These are phyloP conservation scores for Psettodes erumei DNA, from an alignment of 2,113 vertebrate genomes.

Conservation along the genomic window DNA sequence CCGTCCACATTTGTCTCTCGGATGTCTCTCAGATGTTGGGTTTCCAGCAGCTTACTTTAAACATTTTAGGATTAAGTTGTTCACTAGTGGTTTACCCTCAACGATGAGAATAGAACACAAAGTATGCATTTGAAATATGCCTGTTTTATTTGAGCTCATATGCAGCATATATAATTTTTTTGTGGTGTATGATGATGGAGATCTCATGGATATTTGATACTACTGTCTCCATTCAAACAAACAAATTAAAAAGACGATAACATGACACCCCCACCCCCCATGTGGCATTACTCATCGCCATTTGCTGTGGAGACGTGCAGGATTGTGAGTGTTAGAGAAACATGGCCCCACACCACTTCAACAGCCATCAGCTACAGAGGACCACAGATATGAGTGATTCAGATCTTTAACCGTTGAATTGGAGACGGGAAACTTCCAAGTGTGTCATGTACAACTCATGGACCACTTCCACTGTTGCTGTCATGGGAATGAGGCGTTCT, in stretches of 20 bases:
- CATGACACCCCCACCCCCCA: not conserved
- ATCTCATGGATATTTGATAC: not conserved
- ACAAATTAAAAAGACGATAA: not conserved
- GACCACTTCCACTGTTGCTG: slow-evolving; percentile 43
- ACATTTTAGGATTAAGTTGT: not conserved
- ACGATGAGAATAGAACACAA: not conserved
- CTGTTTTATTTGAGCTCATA: not conserved
- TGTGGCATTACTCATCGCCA: slow-evolving; percentile 7
- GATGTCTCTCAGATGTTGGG: not conserved
- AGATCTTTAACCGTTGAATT: slow-evolving; percentile 10
- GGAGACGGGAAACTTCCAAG: slow-evolving; percentile 28
- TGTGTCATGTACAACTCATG: slow-evolving; percentile 59
- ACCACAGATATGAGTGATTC: slow-evolving; percentile 58
- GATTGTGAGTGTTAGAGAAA: slow-evolving; percentile 39
- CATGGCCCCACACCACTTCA: slow-evolving; percentile 27
- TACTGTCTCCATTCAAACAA: not conserved
- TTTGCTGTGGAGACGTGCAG: slow-evolving; percentile 39
- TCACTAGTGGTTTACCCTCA: not conserved
- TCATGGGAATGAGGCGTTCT: not conserved
- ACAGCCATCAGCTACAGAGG: slow-evolving; percentile 19
- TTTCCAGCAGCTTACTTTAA: not conserved
- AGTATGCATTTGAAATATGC: not conserved
- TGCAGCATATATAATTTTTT: not conserved
- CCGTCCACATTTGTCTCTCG: not conserved
- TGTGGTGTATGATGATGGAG: not conserved